phyloP scores from a whole-genome alignment of 1,140 invertebrate species.

The Meloidogyne chitwoodi region DNA sequence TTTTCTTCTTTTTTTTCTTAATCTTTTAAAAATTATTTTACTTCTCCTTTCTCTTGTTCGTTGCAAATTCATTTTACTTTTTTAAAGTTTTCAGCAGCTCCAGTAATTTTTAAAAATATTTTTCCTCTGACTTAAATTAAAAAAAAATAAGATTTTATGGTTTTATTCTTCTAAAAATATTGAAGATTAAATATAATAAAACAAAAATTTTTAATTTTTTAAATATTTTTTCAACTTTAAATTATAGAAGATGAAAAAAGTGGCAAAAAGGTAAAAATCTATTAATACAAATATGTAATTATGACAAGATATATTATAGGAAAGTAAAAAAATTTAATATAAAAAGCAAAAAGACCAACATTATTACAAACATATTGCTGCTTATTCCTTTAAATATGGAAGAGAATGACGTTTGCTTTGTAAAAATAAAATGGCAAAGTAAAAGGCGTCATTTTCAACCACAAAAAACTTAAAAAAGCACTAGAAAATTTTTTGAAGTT shows the following conservation, averaged over 20 bases:
- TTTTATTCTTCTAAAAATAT: too few species aligned
- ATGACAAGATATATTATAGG: too few species aligned
- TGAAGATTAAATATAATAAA: too few species aligned
- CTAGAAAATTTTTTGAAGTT: background rate
- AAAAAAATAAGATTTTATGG: background rate
- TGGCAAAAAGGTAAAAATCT: too few species aligned
- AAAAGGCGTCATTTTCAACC: background rate
- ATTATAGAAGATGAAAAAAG: background rate
- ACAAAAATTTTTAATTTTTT: too few species aligned
- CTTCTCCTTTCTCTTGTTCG: background rate
- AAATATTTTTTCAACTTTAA: background rate
- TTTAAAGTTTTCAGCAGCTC: background rate
- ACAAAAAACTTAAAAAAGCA: background rate
- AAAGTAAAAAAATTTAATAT: too few species aligned
- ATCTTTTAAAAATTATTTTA: background rate
- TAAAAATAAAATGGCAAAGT: background rate
- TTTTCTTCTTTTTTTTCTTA: constrained; percentile 1
- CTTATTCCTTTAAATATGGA: background rate
- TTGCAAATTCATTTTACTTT: background rate
- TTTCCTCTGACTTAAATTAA: background rate
- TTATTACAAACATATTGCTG: too few species aligned
- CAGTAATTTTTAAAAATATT: background rate
- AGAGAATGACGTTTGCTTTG: background rate
- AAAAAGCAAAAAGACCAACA: too few species aligned
- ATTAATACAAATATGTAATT: too few species aligned